A percentile compares a stretch with the other conserved stretches of the same genome.
Conservation (phyloP, 2,888 invertebrate genomes). For the Diadromus collaris region DNA sequence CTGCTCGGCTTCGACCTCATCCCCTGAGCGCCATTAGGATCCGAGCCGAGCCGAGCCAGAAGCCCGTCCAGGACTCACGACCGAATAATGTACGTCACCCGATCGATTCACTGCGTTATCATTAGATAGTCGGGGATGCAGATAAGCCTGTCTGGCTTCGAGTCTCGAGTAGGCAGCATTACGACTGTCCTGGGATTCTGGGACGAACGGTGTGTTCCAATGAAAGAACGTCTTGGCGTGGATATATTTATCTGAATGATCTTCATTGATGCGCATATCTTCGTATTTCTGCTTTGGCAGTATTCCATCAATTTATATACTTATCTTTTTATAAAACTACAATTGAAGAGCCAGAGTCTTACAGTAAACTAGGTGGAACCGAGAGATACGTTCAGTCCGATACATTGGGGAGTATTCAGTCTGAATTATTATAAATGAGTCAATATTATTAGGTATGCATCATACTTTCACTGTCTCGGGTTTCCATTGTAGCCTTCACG, state of each 20-base stretch:
- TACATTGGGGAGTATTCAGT: background rate
- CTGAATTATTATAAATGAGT: background rate
- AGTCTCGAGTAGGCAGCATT: slow-evolving; percentile 30
- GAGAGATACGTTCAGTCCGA: background rate
- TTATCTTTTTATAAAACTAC: background rate
- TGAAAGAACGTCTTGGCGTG: slow-evolving; percentile 11
- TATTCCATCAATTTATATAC: background rate
- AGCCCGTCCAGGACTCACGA: slow-evolving; percentile 35
- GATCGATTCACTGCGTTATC: slow-evolving; percentile 73
- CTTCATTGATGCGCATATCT: background rate
- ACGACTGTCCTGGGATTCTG: slow-evolving; percentile 46
- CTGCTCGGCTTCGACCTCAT: slow-evolving; percentile 21
- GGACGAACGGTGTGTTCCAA: slow-evolving; percentile 14
- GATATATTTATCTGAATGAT: slow-evolving; percentile 16
- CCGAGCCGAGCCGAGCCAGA: slow-evolving; percentile 18
- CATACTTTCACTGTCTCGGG: background rate
- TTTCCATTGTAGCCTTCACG: background rate
- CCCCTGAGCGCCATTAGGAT: slow-evolving; percentile 38
- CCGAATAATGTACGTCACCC: slow-evolving; percentile 60
- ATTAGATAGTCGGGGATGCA: slow-evolving; percentile 70
- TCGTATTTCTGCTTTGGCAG: background rate
- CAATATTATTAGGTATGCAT: background rate
- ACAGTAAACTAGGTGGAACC: background rate
- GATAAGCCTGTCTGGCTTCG: slow-evolving; percentile 67
- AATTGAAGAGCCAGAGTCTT: background rate